Evolutionary conservation across 2,888 invertebrate genomes (phyloP), one percentile per base, ranked within the genome.

Genomic region (Apodemia duryi): DNA sequence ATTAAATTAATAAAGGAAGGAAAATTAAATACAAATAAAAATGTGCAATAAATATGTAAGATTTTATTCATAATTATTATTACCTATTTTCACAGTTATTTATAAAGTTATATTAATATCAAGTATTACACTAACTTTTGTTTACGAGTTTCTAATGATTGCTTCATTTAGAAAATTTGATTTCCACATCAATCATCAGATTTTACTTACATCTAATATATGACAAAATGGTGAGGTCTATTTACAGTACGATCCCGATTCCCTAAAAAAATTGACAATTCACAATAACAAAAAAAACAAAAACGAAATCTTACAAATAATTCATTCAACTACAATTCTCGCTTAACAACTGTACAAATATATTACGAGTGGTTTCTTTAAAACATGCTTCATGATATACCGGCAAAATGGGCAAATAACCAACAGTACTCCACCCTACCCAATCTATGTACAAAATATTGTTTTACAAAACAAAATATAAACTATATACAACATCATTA

Each of bases 201-300:
- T 84, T 83, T 83, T 76, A 71, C 88, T 90, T 89, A 91, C 70
- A 68, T 72, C 84, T 86, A 86, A 77, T 86, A 86, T 87, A 84
- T 86, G 86, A 89, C 88, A 88, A 86, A 88, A 85, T 84, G 85
- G 89, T 91, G 90, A 85, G 84, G 85, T 85, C 83, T 91, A 90
- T 91, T 88, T 94, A 93, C 94, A 93, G 93, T 93, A 94, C 93
- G 87, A 93, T 93, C 93, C 94, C 94, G 92, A 93, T 94, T 94
- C 93, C 94, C 94, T 94, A 94, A 93, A 94, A 80, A 94, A 94
- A 94, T 94, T 94, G 94, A 94, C 93, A 93, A 93, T 93, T 93
- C 93, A 93, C 93, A 93, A 85, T 92, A 94, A 93, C 91, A 94
- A 94, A 91, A 85, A 81, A 77, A 78, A 84, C 80, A 83, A 84